These are phyloP conservation scores for Drosophila kanekoi DNA, from an alignment of 2,888 invertebrate genomes.

Conservation along the genomic window DNA sequence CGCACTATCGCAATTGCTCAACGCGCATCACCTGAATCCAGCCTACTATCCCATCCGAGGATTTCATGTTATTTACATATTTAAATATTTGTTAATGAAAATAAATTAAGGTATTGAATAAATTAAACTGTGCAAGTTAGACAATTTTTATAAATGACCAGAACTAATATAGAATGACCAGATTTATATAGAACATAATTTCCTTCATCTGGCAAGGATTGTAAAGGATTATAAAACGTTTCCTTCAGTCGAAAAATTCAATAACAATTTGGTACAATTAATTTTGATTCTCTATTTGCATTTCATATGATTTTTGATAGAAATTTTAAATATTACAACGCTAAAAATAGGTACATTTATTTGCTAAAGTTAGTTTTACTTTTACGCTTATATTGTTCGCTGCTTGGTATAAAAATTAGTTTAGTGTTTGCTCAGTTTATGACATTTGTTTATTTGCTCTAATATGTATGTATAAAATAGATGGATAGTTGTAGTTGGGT, in stretches of 20 bases:
- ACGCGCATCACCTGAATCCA: constrained; percentile 73
- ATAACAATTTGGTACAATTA: background rate
- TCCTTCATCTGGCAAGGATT: too few relatives aligned
- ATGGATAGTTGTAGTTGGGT: constrained; percentile 61
- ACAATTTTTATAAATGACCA: background rate
- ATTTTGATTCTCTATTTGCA: constrained; percentile 40
- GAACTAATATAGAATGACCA: too few relatives aligned
- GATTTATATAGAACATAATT: too few relatives aligned
- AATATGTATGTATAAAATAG: constrained; percentile 66
- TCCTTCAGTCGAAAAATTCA: too few relatives aligned
- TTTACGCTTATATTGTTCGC: constrained; percentile 47
- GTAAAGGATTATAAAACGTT: too few relatives aligned
- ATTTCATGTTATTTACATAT: background rate
- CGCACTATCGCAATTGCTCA: constrained; percentile 82
- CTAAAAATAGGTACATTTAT: constrained; percentile 61
- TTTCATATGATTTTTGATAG: constrained; percentile 34
- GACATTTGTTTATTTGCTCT: constrained; percentile 39
- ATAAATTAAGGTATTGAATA: constrained; percentile 4
- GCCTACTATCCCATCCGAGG: background rate
- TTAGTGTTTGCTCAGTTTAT: constrained; percentile 32
- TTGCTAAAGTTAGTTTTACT: constrained; percentile 22
- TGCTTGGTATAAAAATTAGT: constrained; percentile 70
- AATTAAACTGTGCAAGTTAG: background rate
- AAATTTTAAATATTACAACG: constrained; percentile 51
- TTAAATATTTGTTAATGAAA: constrained; percentile 4